Evolutionary conservation across 2,113 vertebrate species (phyloP).

Genomic region (Phaetusa simplex): DNA sequence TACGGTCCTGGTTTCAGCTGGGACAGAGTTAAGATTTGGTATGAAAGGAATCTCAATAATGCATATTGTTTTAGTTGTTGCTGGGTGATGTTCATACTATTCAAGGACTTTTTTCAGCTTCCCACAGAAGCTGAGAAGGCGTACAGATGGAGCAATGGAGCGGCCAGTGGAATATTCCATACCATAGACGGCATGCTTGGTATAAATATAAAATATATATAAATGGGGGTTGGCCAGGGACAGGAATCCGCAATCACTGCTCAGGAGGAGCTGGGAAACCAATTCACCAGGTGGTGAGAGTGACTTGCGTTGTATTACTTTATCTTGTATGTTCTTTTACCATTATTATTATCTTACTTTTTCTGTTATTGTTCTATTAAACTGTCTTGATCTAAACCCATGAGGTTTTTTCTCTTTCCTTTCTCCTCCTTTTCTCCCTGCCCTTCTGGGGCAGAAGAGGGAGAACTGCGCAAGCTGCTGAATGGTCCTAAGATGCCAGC

Average conservation of each 20-base stretch:
- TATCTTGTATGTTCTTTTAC: neutral
- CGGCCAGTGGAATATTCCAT: neutral
- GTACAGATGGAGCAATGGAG: neutral
- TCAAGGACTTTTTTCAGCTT: neutral
- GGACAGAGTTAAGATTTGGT: neutral
- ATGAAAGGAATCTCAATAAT: neutral
- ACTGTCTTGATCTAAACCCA: neutral
- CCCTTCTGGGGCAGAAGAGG: neutral
- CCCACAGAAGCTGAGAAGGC: neutral
- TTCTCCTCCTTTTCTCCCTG: neutral
- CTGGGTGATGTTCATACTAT: neutral
- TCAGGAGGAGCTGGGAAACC: neutral
- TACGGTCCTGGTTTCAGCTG: neutral
- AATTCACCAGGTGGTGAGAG: neutral
- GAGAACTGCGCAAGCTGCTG: neutral
- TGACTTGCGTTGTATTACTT: neutral
- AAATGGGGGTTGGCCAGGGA: neutral
- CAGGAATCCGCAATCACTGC: neutral
- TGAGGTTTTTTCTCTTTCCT: no score
- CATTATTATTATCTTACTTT: neutral
- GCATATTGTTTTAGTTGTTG: neutral
- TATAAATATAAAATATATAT: no score
- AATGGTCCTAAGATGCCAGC: neutral
- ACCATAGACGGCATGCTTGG: neutral
- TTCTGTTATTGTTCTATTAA: neutral